Evolutionary conservation across 2,113 vertebrate species (phyloP).

Genomic region (Varanus salvator): DNA sequence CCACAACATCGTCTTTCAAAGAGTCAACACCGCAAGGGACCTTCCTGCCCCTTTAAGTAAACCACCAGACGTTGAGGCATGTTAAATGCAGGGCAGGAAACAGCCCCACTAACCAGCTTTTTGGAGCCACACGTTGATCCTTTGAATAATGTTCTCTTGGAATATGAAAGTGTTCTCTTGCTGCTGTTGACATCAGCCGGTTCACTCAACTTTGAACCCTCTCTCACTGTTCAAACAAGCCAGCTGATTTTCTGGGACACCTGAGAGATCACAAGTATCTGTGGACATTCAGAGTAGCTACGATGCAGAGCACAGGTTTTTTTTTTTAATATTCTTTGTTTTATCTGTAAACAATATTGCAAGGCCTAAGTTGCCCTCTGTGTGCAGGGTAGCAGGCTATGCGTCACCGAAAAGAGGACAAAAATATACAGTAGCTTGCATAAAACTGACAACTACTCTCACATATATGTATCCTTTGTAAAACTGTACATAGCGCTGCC

Average conservation of each 20-base stretch:
- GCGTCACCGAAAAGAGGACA: too few relatives aligned
- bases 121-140: neutral
- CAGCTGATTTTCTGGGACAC: neutral
- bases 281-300: neutral
- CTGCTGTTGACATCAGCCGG: neutral
- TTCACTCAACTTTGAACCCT: neutral
- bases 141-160: neutral
- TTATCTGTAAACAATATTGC: neutral
- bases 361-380: neutral
- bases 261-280: neutral
- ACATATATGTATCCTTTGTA: too few relatives aligned
- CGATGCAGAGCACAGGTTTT: neutral
- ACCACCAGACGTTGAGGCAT: too few relatives aligned
- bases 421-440: too few relatives aligned
- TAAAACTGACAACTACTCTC: too few relatives aligned
- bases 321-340: neutral
- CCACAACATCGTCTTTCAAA: too few relatives aligned
- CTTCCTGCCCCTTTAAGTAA: too few relatives aligned
- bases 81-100: too few relatives aligned
- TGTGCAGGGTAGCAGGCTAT: too few relatives aligned
- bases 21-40: too few relatives aligned
- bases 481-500: too few relatives aligned
- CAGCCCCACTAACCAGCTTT: neutral
- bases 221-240: neutral
- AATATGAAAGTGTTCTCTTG: neutral